These are phyloP conservation scores for Toxotes jaculatrix DNA, from an alignment of 2,113 vertebrate genomes.

Conservation along the genomic window DNA sequence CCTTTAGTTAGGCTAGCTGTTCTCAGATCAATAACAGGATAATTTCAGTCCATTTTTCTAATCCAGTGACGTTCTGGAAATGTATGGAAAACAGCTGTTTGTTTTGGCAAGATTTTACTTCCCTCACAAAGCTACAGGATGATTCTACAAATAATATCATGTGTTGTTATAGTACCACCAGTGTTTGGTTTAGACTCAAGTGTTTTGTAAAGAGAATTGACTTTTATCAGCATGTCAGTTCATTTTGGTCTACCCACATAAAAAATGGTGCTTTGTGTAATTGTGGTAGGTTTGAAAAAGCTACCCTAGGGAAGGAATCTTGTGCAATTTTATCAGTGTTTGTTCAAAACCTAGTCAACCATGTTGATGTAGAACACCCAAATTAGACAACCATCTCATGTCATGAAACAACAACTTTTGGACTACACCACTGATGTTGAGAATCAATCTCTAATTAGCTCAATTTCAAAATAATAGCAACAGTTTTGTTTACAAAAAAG, in stretches of 20 bases:
- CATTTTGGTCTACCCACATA: background rate
- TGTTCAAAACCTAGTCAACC: background rate
- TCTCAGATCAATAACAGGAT: slow-evolving; percentile 5
- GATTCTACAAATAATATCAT: background rate
- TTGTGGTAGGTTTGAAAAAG: background rate
- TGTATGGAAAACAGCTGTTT: slow-evolving; percentile 5
- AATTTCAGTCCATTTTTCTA: slow-evolving; percentile 20
- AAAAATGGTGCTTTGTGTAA: background rate
- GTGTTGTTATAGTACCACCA: background rate
- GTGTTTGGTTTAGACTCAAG: background rate
- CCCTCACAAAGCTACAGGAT: background rate
- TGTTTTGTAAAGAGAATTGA: background rate
- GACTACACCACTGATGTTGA: background rate
- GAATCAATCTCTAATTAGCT: background rate
- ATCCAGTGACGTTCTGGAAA: background rate
- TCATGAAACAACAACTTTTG: background rate
- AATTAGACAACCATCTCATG: background rate
- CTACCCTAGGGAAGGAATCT: background rate
- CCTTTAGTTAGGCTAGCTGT: slow-evolving; percentile 7
- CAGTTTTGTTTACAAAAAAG: background rate
- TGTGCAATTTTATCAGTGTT: background rate
- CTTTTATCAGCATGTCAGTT: background rate
- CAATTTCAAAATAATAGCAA: background rate
- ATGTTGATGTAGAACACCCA: background rate
- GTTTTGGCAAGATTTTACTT: slow-evolving; percentile 5